Base-by-base conservation (phyloP, 2,888 invertebrate species). In the Meganola albula region DNA sequence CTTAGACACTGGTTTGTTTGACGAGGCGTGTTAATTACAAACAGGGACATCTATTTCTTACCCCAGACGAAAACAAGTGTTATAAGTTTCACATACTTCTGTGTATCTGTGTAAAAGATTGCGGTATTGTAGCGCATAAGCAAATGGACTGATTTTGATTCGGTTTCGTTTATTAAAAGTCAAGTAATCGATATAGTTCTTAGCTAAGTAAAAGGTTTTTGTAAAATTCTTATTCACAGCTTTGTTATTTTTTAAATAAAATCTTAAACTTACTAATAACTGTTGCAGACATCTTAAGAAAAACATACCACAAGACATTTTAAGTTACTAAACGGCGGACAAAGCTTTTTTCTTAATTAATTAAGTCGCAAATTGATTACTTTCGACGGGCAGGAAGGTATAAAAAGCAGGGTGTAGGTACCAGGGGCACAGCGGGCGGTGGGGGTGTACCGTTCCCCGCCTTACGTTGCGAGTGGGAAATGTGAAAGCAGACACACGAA, bases 401-500 rank as follows among this genome's bases (percentile, higher is more conserved):
- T 79, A 83, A 83, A 83, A 82, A 82, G 74, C 66, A 45, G 73
- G 75, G 80, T 58, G 76, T 70, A 70, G 73, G 78, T 60, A 72
- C 78, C 67, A 74, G 74, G 76, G 73, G 71, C 73, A 62, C 74
- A 64, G 60, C 62, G 68, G 74, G 72, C 48, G 69, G 67, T 54
- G 62, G 74, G 72, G 73, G 76, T 68, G 66, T 53, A 57, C 54
- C 47, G 63, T 61, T 59, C 67, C 69, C 68, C 73, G 71, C 78
- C 79, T 74, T 76, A 74, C 80, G 74, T 70, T 67, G 77, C 77
- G 75, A 79, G 76, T 75, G 78, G 84, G 83, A 80, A 84, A 85
- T 85, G 85, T 85, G 84, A 76, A 84, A 83, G 84, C 76, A 84
- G 84, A 84, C 85, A 85, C 84, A 84, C 82, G 83, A 82, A 80